phyloP scores from a whole-genome alignment of 2,797 vertebrate genomes.

The Sphaeramia orbicularis region DNA sequence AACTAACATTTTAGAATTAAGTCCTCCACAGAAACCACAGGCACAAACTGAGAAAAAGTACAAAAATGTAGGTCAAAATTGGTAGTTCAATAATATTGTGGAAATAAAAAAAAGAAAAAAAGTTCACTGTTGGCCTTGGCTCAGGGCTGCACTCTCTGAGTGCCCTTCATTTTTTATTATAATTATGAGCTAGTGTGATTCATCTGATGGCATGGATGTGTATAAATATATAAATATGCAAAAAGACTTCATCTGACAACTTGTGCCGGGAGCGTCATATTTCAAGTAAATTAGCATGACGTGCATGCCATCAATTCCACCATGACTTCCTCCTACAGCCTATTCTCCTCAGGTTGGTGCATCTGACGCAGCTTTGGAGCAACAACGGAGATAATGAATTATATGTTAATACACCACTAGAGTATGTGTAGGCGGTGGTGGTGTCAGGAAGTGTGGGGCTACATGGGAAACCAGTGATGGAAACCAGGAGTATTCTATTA shows the following conservation, averaged over 20 bases:
- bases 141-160: too few species aligned
- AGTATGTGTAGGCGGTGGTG: slow-evolving; percentile 30
- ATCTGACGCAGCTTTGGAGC: slow-evolving; percentile 43
- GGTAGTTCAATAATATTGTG: too few species aligned
- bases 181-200: too few species aligned
- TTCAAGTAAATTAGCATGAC: slow-evolving; percentile 42
- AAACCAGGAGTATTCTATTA: slow-evolving; percentile 48
- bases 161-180: too few species aligned
- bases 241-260: slow-evolving; percentile 15
- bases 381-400: slow-evolving; percentile 47
- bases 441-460: not conserved
- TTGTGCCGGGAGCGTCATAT: slow-evolving; percentile 2
- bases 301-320: slow-evolving; percentile 7
- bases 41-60: too few species aligned
- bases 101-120: too few species aligned
- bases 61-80: too few species aligned
- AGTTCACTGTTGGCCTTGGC: too few species aligned
- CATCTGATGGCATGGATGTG: slow-evolving; percentile 1
- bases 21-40: too few species aligned
- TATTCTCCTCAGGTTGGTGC: slow-evolving; percentile 2
- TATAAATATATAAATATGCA: slow-evolving; percentile 12
- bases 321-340: slow-evolving; percentile 15
- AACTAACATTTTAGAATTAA: too few species aligned
- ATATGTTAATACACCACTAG: slow-evolving; percentile 53
- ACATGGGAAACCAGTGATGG: slow-evolving; percentile 28